Conservation (phyloP, 30 jellyfish, hydroid and myxozoan species). For the Aurelia sp. region DNA sequence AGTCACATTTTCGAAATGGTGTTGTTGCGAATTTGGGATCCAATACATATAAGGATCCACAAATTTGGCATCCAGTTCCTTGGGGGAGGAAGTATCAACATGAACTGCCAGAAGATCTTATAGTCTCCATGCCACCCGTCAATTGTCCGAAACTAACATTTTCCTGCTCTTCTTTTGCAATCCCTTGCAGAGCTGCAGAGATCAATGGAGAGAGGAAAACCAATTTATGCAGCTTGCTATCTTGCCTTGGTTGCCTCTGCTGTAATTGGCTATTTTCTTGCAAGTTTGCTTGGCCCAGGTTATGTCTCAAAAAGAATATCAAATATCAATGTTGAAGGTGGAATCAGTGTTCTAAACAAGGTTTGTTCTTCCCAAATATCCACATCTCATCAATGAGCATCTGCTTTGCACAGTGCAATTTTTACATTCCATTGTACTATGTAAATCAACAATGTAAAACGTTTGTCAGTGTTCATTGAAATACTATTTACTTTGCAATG, state of each 20-base stretch:
- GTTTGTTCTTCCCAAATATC: slow-evolving; percentile 32
- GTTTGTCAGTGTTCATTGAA: too few relatives aligned
- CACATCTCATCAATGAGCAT: not conserved
- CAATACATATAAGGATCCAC: too few relatives aligned
- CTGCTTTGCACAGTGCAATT: too few relatives aligned
- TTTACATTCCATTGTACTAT: too few relatives aligned
- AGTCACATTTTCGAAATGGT: too few relatives aligned
- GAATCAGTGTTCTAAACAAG: slow-evolving; percentile 28
- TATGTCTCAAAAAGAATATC: slow-evolving; percentile 61
- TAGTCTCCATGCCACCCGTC: not conserved
- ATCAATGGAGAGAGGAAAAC: slow-evolving; percentile 69
- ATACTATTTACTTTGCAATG: too few relatives aligned
- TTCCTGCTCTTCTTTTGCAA: not conserved
- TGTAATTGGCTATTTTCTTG: slow-evolving; percentile 62
- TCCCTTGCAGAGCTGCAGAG: slow-evolving; percentile 40
- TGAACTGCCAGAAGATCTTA: not conserved
- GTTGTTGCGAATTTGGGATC: too few relatives aligned
- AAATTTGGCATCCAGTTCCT: too few relatives aligned
- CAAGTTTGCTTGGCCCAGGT: slow-evolving; percentile 94
- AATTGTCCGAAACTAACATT: too few relatives aligned
- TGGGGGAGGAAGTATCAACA: too few relatives aligned
- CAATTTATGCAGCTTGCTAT: slow-evolving; percentile 67
- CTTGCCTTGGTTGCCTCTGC: slow-evolving; percentile 65
- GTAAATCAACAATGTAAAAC: too few relatives aligned
- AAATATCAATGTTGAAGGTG: slow-evolving; percentile 75